phyloP scores from a whole-genome alignment of 2,113 vertebrate species.

The Gambusia holbrooki region DNA sequence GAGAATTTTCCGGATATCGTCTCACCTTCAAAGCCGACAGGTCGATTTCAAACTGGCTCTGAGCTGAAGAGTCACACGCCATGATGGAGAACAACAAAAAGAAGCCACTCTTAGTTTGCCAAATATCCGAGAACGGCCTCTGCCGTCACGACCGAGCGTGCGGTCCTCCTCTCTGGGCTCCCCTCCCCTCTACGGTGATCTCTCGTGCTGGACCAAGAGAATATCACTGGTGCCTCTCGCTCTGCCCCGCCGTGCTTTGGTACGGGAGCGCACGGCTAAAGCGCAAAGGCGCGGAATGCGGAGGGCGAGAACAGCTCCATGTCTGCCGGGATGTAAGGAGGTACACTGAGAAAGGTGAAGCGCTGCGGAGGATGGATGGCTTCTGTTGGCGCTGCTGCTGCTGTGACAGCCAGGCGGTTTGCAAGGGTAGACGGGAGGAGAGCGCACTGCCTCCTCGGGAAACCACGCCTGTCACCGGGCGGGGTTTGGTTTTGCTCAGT shows the following conservation, averaged over 20 bases:
- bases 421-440: slow-evolving; percentile 7
- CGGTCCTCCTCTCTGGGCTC: slow-evolving; percentile 28
- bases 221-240: slow-evolving; percentile 10
- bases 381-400: background rate
- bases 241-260: slow-evolving; percentile 23
- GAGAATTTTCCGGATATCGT: background rate
- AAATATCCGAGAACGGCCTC: slow-evolving; percentile 55
- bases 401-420: slow-evolving; percentile 59
- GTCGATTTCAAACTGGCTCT: slow-evolving; percentile 93
- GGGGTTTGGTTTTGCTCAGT: slow-evolving; percentile 17
- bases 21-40: slow-evolving; percentile 91
- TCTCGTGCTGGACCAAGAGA: slow-evolving; percentile 8
- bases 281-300: slow-evolving; percentile 22
- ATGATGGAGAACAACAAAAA: slow-evolving; percentile 77
- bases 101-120: slow-evolving; percentile 45
- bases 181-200: slow-evolving; percentile 16
- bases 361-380: slow-evolving; percentile 1
- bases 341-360: slow-evolving; percentile 15
- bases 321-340: slow-evolving; percentile 27
- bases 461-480: slow-evolving; percentile 59
- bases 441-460: slow-evolving; percentile 16
- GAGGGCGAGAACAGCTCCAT: slow-evolving; percentile 46
- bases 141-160: slow-evolving; percentile 49
- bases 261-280: slow-evolving; percentile 46
- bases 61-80: slow-evolving; percentile 93